Conservation (phyloP, 2,113 vertebrate genomes). For the Notiomystis cincta region DNA sequence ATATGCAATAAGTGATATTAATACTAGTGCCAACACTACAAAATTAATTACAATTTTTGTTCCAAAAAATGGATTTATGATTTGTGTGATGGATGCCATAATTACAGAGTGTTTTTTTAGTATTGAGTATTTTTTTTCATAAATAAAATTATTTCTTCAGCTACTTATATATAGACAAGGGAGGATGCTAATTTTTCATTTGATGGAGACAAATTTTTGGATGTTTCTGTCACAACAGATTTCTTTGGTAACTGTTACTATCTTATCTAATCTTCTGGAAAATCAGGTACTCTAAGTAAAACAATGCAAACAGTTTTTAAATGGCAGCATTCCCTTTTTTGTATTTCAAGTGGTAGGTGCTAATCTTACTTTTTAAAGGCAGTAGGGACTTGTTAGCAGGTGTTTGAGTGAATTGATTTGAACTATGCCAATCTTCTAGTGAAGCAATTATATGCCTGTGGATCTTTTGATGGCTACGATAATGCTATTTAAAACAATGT, state of each 20-base stretch:
- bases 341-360: not conserved
- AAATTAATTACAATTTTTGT: not conserved
- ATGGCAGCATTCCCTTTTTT: not conserved
- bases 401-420: not conserved
- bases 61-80: not conserved
- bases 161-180: not conserved
- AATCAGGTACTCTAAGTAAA: not conserved
- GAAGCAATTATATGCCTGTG: not conserved
- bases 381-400: not conserved
- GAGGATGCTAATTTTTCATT: not conserved
- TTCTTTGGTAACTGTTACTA: not conserved
- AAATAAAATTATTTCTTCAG: not conserved
- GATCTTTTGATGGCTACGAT: not conserved
- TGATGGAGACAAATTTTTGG: not conserved
- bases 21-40: not conserved
- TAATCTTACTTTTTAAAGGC: not conserved
- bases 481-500: not conserved
- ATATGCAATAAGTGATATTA: not conserved
- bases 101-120: not conserved
- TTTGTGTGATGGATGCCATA: not conserved
- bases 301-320: not conserved
- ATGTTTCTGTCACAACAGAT: not conserved
- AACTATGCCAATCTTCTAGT: not conserved
- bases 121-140: not conserved
- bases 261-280: not conserved